Base-by-base conservation (phyloP, 2,113 vertebrate species). In the Ophiodon elongatus region DNA sequence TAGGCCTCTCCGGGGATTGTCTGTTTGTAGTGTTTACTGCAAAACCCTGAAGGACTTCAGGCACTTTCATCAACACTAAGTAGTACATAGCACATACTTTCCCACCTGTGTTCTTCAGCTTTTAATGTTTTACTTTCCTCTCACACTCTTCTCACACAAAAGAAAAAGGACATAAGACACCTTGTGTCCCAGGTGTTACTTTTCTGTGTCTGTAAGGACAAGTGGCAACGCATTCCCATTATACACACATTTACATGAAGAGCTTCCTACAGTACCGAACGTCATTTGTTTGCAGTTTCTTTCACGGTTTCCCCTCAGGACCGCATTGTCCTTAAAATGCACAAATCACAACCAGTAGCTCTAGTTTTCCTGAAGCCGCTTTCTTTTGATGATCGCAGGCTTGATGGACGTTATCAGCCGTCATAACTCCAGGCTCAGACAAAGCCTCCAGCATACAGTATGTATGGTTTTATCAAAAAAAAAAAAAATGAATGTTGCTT, bases 11-110 rank as follows among this genome's bases (percentile, higher is more conserved):
- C 67, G 62, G 90, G 89, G 91, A 90, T 89, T 87, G 78, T 89
- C 80, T 92, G 88, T 91, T 91, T 93, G 87, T 89, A 86, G 89
- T 93, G 91, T 93, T 92, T 93, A 91, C 90, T 85, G 74, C 69
- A 56, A 91, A 91, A 83, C 79, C 89, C 91, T 91, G 60, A 84
- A 91, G 91, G 92, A 93, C 79, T 89, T 74, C 75, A 89, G 80
- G 74, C 86, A 80, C 91, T 91, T 93, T 93, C 89, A 93, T 92
- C 89, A 93, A 76, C 84, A 77, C 85, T 91, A 84, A 88, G 80
- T 43, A 79, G 77, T 70, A 90, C 87, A 89, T 78, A 78, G 78
- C 62, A 77, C 75, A 86, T 88, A 79, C 82, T 80, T 85, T 79
- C 74, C 79, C 0, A 19, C 54, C 50, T 86, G 75, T 88, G 76